Evolutionary conservation across 2,888 invertebrate genomes (phyloP), one percentile per base, ranked within the genome.

Genomic region (Eilema depressum): DNA sequence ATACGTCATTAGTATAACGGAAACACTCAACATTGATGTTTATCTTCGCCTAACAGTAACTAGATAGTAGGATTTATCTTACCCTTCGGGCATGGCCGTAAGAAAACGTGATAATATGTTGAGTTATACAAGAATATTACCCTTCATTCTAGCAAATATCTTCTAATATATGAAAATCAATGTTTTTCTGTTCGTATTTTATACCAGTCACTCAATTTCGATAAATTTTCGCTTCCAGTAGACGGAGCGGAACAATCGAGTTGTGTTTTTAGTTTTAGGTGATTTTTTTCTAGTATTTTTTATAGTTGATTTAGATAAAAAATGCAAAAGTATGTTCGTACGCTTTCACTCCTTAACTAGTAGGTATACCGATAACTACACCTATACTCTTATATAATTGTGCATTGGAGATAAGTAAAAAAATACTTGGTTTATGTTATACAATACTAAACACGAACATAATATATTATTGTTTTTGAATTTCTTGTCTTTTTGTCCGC

Each of bases 51-150:
- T 62, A 71, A 66, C 57, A 64, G 53, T 59, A 68, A 56, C 41
- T 47, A 66, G 70, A 70, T 63, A 57, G 60, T n/a, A n/a, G 8
- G 53, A 53, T n/a, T 53, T 53, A n/a, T n/a, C 37, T 23, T 4
- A 73, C 69, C 73, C 72, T 64, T 59, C 71, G 61, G 74, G 75
- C 67, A 66, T 69, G 56, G 23, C 63, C 56, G 10, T 60, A 70
- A 65, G 57, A 53, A 33, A 72, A 66, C 28, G 68, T 47, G 57
- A 69, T 33, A 71, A 71, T 75, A 69, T 30, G 71, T 74, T 30
- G 33, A 63, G 64, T 41, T 76, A 63, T 71, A 64, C 47, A 70
- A 65, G 68, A 74, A 79, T 70, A 79, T 76, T 75, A 71, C 73
- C 60, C 63, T 74, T 74, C 77, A 75, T 73, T 79, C 68, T 1